Base-by-base conservation (phyloP, 2,797 vertebrate genomes). In the Crenuchus spilurus region DNA sequence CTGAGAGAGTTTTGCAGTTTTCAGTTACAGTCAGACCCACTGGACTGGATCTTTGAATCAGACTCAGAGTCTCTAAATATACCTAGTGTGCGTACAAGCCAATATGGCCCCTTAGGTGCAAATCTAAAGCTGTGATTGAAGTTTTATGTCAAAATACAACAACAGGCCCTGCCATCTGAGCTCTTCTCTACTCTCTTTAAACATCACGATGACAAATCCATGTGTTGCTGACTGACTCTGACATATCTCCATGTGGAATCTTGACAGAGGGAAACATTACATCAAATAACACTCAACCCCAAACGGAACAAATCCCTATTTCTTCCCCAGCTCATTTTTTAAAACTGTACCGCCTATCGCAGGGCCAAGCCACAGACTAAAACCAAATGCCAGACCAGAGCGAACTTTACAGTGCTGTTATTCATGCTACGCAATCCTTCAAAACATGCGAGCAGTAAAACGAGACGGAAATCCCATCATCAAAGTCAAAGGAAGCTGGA, bases 401-500 rank as follows among this genome's bases (percentile, higher is more conserved):
- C 41, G 54, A 72, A 70, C 41, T 51, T 72, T 67, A 20, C 22
- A 33, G 22, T 24, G 7, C 65, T 70, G 37, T 66, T 60, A 33
- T 46, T 77, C 24, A 58, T 69, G 61, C 26, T 26, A 55, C 18
- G 51, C 46, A 60, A 75, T 14, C 26, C 13, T 26, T 69, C 18
- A 54, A 76, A 67, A 74, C 64, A 60, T 58, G 44, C 18, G 26
- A 30, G 30, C 48, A 42, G 66, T 49, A 54, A 74, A 64, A 63
- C 6, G 13, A 76, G 52, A 33, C 33, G 16, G 54, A 75, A 61
- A 67, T 78, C 51, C 64, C 55, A 63, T 69, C 75, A 66, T 64
- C 70, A 52, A 33, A 54, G 33, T 26, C 31, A 37, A 61, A 61
- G 30, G 14, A 44, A 14, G 24, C 30, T 31, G 6, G 28, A 48